Percentiles rank a stretch among this genome's conserved stretches.
phyloP scores from a whole-genome alignment of 2,113 vertebrate genomes.

The Rhinichthys klamathensis region DNA sequence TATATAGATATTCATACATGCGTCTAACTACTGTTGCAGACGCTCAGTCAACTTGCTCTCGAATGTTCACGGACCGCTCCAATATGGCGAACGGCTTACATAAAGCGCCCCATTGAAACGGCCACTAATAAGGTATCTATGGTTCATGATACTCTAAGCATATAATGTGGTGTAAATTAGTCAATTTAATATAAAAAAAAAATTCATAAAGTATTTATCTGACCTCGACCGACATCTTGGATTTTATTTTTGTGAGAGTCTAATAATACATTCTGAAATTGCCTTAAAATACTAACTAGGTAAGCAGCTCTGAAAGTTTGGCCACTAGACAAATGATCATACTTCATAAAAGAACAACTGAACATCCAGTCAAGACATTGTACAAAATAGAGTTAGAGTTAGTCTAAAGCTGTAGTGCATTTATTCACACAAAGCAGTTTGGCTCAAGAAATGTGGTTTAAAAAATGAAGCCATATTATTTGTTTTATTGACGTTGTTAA shows the following conservation, averaged over 20 bases:
- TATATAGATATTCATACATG: too few relatives aligned
- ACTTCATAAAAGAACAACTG: not conserved
- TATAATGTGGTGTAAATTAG: not conserved
- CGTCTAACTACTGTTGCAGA: too few relatives aligned
- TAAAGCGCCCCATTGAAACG: too few relatives aligned
- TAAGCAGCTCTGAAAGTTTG: not conserved
- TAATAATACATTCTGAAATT: too few relatives aligned
- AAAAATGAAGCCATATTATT: not conserved
- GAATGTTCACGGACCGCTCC: too few relatives aligned
- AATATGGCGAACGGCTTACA: too few relatives aligned
- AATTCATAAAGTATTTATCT: too few relatives aligned
- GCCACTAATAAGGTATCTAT: too few relatives aligned
- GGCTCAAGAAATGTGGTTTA: not conserved
- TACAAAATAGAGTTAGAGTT: not conserved
- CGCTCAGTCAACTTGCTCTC: too few relatives aligned
- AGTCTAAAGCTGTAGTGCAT: not conserved
- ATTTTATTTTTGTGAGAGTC: not conserved
- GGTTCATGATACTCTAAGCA: not conserved
- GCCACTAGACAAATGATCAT: not conserved
- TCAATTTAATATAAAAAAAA: not conserved
- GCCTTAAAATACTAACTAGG: not conserved
- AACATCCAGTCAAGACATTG: not conserved
- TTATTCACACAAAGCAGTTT: not conserved
- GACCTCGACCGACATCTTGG: too few relatives aligned
- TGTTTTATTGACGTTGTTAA: constrained; percentile 38